phyloP scores from a whole-genome alignment of 2,113 vertebrate species.

The Notarius quadriscutis region DNA sequence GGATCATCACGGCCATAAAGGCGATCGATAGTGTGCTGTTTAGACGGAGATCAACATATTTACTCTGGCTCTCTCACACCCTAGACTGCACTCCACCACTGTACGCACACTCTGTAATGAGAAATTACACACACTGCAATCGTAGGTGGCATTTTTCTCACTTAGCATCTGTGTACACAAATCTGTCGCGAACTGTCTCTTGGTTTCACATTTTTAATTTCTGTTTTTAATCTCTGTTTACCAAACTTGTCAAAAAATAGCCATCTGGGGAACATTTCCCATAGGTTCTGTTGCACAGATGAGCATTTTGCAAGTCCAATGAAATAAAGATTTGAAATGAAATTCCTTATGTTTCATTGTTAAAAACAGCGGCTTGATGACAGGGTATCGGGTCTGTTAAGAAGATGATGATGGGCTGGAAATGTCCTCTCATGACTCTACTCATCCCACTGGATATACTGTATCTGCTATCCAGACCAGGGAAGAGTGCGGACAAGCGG shows the following conservation, averaged over 20 bases:
- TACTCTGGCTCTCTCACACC: conserved; percentile 59
- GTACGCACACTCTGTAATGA: conserved; percentile 31
- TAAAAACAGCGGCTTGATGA: conserved; percentile 33
- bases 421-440: conserved; percentile 10
- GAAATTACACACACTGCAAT: conserved; percentile 7
- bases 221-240: conserved; percentile 36
- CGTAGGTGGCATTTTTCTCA: conserved; percentile 13
- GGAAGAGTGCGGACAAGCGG: conserved; percentile 8
- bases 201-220: conserved; percentile 57
- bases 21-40: conserved; percentile 71
- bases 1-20: conserved; percentile 70
- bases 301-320: not conserved
- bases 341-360: conserved; percentile 30
- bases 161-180: conserved; percentile 26
- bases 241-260: conserved; percentile 25
- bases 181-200: conserved; percentile 19
- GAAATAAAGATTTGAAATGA: not conserved
- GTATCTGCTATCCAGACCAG: conserved; percentile 24
- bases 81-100: conserved; percentile 29
- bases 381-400: conserved; percentile 8
- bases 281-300: not conserved
- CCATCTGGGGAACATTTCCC: not conserved
- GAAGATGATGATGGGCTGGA: conserved; percentile 16
- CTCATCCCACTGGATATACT: conserved; percentile 35
- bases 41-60: conserved; percentile 71